A percentile compares a stretch with the other conserved stretches of the same genome.
Conservation (phyloP, 2,797 vertebrate species). For the Xenops minutus region DNA sequence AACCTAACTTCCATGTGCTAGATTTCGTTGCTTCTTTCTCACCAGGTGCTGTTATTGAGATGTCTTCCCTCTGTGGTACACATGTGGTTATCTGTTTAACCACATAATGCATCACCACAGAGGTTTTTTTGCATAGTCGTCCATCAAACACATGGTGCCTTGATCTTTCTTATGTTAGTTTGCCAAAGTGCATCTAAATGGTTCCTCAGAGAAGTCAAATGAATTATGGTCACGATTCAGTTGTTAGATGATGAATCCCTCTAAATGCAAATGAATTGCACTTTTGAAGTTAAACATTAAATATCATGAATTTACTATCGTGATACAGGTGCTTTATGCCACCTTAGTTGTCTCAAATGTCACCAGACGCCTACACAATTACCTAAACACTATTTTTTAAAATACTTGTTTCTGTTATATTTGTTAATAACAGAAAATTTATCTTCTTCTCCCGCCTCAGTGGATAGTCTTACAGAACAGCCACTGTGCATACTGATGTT, state of each 20-base stretch:
- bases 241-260: neutral
- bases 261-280: neutral
- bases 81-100: neutral
- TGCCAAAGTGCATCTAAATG: neutral
- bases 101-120: neutral
- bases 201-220: neutral
- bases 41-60: neutral
- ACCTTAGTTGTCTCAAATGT: neutral
- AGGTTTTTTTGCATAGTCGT: neutral
- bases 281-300: neutral
- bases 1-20: neutral
- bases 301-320: neutral
- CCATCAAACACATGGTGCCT: neutral
- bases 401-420: neutral
- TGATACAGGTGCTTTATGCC: neutral
- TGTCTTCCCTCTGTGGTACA: neutral
- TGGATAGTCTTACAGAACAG: neutral
- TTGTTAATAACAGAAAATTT: neutral
- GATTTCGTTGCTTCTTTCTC: neutral
- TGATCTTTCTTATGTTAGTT: neutral
- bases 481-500: accelerated
- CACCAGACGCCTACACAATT: neutral
- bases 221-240: neutral
- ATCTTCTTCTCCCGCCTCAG: neutral
- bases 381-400: neutral